These are phyloP conservation scores for Pterois miles DNA, from an alignment of 2,797 vertebrate genomes.

Conservation along the genomic window DNA sequence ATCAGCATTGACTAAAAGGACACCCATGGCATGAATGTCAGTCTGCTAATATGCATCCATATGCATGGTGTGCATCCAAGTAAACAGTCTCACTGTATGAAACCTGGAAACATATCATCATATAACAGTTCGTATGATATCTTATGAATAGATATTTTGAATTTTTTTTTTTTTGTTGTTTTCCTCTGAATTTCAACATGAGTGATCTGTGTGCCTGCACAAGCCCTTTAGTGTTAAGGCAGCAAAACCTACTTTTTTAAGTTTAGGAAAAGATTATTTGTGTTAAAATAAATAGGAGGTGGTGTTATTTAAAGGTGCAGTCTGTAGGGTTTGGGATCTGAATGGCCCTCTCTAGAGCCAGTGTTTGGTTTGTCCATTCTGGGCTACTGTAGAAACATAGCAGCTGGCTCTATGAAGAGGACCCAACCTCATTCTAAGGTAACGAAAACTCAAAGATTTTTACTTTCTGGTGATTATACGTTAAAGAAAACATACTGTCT, in stretches of 20 bases:
- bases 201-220: neutral
- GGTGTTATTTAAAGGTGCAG: too few relatives aligned
- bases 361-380: too few relatives aligned
- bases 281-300: neutral
- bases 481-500: too few relatives aligned
- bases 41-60: constrained; percentile 29
- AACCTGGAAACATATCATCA: neutral
- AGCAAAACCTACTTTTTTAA: neutral
- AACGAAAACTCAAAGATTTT: too few relatives aligned
- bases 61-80: neutral
- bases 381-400: too few relatives aligned
- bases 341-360: too few relatives aligned
- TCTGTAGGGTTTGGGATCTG: too few relatives aligned
- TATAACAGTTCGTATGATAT: neutral
- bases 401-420: too few relatives aligned
- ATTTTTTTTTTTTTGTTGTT: neutral
- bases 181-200: neutral
- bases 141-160: neutral
- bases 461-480: too few relatives aligned
- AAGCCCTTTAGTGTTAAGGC: neutral
- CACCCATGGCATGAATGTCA: constrained; percentile 19
- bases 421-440: too few relatives aligned
- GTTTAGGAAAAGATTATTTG: neutral
- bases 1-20: constrained; percentile 45
- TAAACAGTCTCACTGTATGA: neutral